Evolutionary conservation across 2,113 vertebrate genomes (phyloP).

Genomic region (Bubalus kerabau): DNA sequence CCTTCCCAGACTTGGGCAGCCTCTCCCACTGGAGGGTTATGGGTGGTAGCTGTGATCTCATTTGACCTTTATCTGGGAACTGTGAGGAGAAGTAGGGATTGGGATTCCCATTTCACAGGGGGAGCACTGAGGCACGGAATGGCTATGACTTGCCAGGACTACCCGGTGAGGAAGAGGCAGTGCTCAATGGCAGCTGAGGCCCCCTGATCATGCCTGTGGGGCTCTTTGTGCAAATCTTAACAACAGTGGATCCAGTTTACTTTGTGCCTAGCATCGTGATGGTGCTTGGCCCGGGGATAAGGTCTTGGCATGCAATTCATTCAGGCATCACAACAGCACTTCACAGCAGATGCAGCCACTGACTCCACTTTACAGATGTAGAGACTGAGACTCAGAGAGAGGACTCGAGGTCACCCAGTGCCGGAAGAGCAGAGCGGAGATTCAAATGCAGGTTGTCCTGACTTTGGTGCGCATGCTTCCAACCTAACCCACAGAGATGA

Average conservation of each 20-base stretch:
- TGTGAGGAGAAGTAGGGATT: background rate
- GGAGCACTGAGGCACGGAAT: background rate
- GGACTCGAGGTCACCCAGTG: no score
- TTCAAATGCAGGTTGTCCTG: background rate
- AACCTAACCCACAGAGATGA: background rate
- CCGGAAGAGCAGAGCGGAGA: background rate
- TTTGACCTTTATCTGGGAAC: background rate
- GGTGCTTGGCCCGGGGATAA: background rate
- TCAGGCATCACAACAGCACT: rapidly evolving
- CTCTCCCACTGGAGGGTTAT: background rate
- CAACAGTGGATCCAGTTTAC: background rate
- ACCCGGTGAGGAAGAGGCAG: background rate
- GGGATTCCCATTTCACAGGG: background rate
- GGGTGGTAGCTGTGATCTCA: background rate
- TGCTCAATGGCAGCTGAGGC: background rate
- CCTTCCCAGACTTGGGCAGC: background rate
- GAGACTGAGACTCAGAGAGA: background rate
- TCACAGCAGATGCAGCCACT: background rate
- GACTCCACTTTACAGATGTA: background rate
- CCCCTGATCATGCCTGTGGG: background rate
- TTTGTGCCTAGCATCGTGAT: background rate
- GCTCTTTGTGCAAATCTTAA: background rate
- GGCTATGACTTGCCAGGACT: background rate
- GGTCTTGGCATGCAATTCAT: background rate
- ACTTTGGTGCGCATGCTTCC: background rate